Evolutionary conservation across 2,888 invertebrate genomes (phyloP).

Genomic region (Hirtodrosophila duncani): DNA sequence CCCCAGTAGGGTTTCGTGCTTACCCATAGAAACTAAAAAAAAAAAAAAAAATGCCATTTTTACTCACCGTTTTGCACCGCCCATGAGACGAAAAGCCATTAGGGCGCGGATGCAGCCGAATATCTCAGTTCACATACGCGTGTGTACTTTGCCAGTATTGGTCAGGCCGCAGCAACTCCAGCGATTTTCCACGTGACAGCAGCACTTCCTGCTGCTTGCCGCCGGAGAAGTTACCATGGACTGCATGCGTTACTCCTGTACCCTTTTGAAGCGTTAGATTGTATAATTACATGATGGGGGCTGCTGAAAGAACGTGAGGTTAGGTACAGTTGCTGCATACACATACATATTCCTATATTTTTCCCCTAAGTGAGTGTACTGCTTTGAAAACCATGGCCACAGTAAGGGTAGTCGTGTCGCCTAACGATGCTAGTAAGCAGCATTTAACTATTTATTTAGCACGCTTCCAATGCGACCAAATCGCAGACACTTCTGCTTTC

Average conservation of each 20-base stretch:
- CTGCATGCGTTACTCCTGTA: constrained; percentile 96
- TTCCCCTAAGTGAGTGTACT: constrained; percentile 61
- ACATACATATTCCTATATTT: not conserved
- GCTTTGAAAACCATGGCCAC: constrained; percentile 78
- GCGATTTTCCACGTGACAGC: constrained; percentile 94
- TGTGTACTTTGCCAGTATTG: constrained; percentile 98
- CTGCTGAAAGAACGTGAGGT: constrained; percentile 39
- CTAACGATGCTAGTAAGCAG: constrained; percentile 78
- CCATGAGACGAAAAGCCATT: constrained; percentile 97
- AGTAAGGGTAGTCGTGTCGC: constrained; percentile 76
- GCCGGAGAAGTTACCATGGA: constrained; percentile 99
- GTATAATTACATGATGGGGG: constrained; percentile 91
- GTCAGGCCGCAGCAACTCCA: constrained; percentile 96
- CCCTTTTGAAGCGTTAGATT: constrained; percentile 98
- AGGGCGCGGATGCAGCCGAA: constrained; percentile 98
- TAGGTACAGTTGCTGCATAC: constrained; percentile 34
- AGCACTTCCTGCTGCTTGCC: constrained; percentile 98
- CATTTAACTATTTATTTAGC: constrained; percentile 78
- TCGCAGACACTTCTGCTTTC: constrained; percentile 78
- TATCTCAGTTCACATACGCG: constrained; percentile 93
- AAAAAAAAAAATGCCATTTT: too few species aligned
- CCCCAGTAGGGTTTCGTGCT: constrained; percentile 73
- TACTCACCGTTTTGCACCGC: constrained; percentile 93
- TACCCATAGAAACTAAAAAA: not conserved
- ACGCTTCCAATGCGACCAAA: constrained; percentile 82